phyloP scores from a whole-genome alignment of 2,888 invertebrate species.

The Thymelicus lineola region DNA sequence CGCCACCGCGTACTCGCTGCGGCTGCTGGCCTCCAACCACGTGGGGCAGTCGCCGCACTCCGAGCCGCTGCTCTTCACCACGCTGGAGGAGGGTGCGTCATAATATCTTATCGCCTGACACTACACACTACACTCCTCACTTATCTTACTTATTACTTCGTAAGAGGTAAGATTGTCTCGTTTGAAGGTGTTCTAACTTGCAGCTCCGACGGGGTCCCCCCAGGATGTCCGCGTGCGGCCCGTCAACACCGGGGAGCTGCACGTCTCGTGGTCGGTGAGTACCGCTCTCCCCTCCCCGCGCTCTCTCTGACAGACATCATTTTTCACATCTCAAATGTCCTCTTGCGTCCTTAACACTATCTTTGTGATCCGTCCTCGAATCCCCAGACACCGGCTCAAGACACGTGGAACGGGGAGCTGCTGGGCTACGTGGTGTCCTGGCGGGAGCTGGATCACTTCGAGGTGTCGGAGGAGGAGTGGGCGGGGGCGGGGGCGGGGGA shows the following conservation, averaged over 20 bases:
- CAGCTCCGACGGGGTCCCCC: constrained; percentile 89
- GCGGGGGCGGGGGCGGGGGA: constrained; percentile 53
- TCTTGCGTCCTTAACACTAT: not conserved
- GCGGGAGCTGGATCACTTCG: constrained; percentile 57
- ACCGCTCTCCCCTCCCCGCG: not conserved
- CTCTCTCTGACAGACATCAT: not conserved
- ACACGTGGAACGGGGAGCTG: constrained; percentile 90
- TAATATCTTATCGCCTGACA: no score
- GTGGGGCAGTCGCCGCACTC: constrained; percentile 90
- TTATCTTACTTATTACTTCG: not conserved
- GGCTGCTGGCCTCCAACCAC: constrained; percentile 88
- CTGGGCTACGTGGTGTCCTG: constrained; percentile 90
- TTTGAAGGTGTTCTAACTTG: not conserved
- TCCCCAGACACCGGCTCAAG: constrained; percentile 86
- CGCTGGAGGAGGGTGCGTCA: constrained; percentile 88
- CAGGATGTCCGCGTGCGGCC: constrained; percentile 88
- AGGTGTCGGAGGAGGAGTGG: constrained; percentile 35
- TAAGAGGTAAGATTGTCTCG: not conserved
- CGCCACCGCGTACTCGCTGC: constrained; percentile 88
- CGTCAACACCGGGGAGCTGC: constrained; percentile 87
- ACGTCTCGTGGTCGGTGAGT: constrained; percentile 89
- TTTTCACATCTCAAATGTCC: not conserved
- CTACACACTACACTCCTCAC: no score
- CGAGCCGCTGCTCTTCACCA: constrained; percentile 87
- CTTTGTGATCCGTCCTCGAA: constrained; percentile 1